These are phyloP conservation scores for Hecatera dysodea DNA, from an alignment of 2,888 invertebrate species.

Conservation along the genomic window DNA sequence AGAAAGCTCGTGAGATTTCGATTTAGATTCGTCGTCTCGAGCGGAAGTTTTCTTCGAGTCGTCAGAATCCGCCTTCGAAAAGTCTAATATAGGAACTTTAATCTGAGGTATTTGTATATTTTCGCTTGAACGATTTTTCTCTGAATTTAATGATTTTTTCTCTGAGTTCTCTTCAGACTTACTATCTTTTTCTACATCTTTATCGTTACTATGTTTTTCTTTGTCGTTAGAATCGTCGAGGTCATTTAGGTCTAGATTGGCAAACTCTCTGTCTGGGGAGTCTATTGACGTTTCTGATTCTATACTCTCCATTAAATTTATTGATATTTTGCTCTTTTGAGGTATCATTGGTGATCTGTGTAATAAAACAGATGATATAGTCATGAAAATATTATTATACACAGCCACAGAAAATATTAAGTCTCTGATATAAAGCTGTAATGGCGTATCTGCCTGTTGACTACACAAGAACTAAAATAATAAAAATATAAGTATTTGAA, in stretches of 20 bases:
- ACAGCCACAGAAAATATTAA: background rate
- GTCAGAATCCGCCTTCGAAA: constrained; percentile 80
- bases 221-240: constrained; percentile 82
- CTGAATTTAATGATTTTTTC: constrained; percentile 75
- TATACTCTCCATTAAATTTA: constrained; percentile 89
- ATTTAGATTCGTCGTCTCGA: constrained; percentile 76
- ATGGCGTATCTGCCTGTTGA: background rate
- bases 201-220: constrained; percentile 77
- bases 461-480: no score
- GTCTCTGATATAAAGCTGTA: no score
- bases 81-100: constrained; percentile 85
- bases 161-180: constrained; percentile 80
- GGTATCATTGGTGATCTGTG: constrained; percentile 89
- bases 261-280: constrained; percentile 87
- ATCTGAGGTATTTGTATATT: constrained; percentile 82
- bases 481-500: no score
- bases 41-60: constrained; percentile 77
- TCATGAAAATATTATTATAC: background rate
- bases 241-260: constrained; percentile 85
- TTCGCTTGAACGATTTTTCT: constrained; percentile 70
- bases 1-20: constrained; percentile 65
- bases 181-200: constrained; percentile 72
- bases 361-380: constrained; percentile 1
- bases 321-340: constrained; percentile 88
- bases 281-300: constrained; percentile 89